Percentiles rank a stretch among this genome's conserved stretches.
Evolutionary conservation across 2,113 vertebrate species (phyloP).

Genomic region (Grammomys surdaster): DNA sequence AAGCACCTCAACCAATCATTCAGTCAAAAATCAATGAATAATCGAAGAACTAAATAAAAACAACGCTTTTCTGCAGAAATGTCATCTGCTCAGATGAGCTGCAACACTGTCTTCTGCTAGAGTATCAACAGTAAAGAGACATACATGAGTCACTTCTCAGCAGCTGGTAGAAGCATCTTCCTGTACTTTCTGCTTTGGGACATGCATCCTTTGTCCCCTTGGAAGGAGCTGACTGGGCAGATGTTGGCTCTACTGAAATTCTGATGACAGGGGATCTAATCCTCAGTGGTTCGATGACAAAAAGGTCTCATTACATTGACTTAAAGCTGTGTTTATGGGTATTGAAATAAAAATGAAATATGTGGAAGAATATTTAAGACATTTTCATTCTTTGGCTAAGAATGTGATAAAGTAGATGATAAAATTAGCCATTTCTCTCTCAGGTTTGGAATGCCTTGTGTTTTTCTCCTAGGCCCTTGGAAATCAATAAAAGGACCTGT

Average conservation of each 20-base stretch:
- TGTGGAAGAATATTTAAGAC: neutral
- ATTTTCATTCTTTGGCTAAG: neutral
- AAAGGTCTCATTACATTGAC: neutral
- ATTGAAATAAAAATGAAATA: neutral
- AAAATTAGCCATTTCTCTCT: neutral
- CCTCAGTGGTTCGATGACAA: neutral
- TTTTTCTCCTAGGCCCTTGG: neutral
- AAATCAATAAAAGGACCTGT: neutral
- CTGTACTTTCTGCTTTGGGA: fast-evolving
- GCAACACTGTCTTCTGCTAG: too few relatives aligned
- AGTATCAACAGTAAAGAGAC: neutral
- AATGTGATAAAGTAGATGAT: neutral
- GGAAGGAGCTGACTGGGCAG: fast-evolving
- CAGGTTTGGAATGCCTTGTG: neutral
- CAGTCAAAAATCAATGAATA: neutral
- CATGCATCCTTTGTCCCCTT: fast-evolving
- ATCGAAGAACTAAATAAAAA: neutral
- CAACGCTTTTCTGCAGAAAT: neutral
- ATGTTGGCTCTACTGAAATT: neutral
- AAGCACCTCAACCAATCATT: neutral
- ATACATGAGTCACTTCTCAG: neutral
- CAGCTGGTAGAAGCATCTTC: fast-evolving
- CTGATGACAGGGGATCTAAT: neutral
- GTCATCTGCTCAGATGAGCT: neutral
- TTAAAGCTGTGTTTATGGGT: neutral